A percentile compares a stretch with the other conserved stretches of the same genome.
Evolutionary conservation across 2,888 invertebrate genomes (phyloP).

Genomic region (Alsophila aescularia): DNA sequence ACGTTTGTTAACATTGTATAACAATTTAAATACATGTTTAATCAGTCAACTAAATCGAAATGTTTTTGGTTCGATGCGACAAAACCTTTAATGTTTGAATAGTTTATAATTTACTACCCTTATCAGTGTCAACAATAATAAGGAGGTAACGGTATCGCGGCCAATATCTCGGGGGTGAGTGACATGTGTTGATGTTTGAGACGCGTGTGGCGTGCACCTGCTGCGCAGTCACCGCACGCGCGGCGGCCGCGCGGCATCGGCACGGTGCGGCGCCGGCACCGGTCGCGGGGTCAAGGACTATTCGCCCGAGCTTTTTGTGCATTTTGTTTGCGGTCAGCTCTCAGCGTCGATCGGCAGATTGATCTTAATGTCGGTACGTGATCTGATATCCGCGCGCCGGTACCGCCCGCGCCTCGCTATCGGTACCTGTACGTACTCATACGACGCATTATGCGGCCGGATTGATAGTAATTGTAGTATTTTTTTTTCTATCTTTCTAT

Average conservation of each 20-base stretch:
- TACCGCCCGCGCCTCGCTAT: not conserved
- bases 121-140: conserved; percentile 20
- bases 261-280: conserved; percentile 29
- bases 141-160: conserved; percentile 40
- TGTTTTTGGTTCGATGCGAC: not conserved
- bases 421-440: not conserved
- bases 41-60: not conserved
- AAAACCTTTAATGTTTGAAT: conserved; percentile 11
- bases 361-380: conserved; percentile 43
- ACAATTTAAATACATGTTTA: not conserved
- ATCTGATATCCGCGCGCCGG: conserved; percentile 35
- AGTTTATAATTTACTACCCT: not conserved
- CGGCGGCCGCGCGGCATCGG: conserved; percentile 26
- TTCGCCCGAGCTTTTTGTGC: conserved; percentile 26
- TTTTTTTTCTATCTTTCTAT: not conserved
- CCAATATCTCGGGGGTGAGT: conserved; percentile 57
- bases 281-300: conserved; percentile 46
- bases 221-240: conserved; percentile 37
- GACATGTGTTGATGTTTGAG: conserved; percentile 69
- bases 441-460: not conserved
- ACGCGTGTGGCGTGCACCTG: conserved; percentile 49
- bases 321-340: conserved; percentile 28
- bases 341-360: conserved; percentile 12
- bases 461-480: not conserved
- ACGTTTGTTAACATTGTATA: too few relatives aligned